A percentile compares a stretch with the other conserved stretches of the same genome.
phyloP scores from a whole-genome alignment of 2,888 invertebrate genomes.

The Chymomyza fuscimana region DNA sequence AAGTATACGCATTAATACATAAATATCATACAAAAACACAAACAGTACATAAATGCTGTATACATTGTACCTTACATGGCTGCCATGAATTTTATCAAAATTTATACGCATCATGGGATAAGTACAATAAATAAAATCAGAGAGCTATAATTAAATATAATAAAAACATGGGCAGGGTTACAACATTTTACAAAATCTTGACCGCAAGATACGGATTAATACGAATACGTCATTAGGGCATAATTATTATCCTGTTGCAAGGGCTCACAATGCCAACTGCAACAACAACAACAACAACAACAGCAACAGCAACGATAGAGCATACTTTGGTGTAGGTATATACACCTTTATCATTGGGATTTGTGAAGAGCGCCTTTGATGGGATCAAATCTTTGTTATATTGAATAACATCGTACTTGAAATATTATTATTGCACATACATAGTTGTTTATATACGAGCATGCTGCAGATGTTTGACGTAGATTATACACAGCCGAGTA shows the following conservation, averaged over 20 bases:
- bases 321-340: no score
- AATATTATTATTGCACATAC: slow-evolving; percentile 49
- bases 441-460: slow-evolving; percentile 16
- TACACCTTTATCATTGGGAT: neutral
- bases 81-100: neutral
- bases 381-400: neutral
- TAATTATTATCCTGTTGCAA: neutral
- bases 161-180: neutral
- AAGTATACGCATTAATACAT: neutral
- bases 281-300: neutral
- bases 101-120: neutral
- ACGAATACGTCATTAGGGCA: neutral
- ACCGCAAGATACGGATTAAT: neutral
- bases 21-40: neutral
- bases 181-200: neutral
- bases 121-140: neutral
- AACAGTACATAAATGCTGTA: no score
- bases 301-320: neutral
- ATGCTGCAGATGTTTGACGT: neutral
- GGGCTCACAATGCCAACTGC: neutral
- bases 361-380: neutral
- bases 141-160: neutral
- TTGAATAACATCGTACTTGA: neutral
- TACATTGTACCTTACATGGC: no score
- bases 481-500: neutral